These are phyloP conservation scores for Potamilus streckersoni DNA, from an alignment of 1,140 invertebrate species.

Conservation along the genomic window DNA sequence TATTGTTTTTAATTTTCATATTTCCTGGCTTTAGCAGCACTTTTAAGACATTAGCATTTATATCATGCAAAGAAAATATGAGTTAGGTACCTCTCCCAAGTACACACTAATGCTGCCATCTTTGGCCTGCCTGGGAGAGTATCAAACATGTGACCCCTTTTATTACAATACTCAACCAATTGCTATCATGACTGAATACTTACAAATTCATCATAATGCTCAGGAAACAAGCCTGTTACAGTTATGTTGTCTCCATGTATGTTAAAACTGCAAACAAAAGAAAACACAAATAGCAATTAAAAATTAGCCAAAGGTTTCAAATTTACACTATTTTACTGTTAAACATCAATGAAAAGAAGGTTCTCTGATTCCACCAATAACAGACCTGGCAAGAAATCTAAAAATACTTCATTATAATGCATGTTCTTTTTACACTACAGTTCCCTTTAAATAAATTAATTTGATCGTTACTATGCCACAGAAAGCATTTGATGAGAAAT, in stretches of 20 bases:
- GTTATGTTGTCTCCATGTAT: slow-evolving; percentile 79
- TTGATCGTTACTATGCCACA: background rate
- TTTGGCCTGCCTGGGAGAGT: no score
- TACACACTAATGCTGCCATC: no score
- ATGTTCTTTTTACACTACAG: background rate
- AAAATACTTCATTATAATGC: background rate
- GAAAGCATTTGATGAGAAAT: no score
- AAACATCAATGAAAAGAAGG: background rate
- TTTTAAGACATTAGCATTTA: no score
- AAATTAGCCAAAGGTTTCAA: no score
- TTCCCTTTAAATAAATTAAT: background rate
- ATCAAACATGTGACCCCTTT: no score
- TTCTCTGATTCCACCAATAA: background rate
- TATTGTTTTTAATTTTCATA: no score
- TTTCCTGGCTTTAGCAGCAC: no score
- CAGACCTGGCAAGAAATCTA: background rate
- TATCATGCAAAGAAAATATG: no score
- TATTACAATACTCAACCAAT: no score
- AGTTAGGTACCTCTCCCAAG: no score
- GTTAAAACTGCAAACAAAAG: slow-evolving; percentile 75
- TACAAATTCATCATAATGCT: slow-evolving; percentile 78
- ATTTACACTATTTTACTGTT: background rate
- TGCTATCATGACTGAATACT: slow-evolving; percentile 19
- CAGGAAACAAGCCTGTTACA: slow-evolving; percentile 83
- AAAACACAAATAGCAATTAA: no score